A percentile compares a stretch with the other conserved stretches of the same genome.
phyloP scores from a whole-genome alignment of 2,797 vertebrate genomes.

The Silurus lanzhouensis region DNA sequence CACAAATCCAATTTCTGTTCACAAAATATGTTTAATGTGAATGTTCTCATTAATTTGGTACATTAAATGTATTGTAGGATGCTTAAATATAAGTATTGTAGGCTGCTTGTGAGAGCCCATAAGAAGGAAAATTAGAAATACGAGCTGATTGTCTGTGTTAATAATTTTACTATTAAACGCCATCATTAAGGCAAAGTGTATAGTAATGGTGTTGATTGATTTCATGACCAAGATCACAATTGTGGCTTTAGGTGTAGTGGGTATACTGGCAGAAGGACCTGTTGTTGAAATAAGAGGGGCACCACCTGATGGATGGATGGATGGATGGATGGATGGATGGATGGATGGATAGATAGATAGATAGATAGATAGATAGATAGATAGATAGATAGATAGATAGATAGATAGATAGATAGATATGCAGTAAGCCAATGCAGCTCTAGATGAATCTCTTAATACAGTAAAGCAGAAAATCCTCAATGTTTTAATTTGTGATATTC shows the following conservation, averaged over 20 bases:
- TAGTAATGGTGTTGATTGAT: background rate
- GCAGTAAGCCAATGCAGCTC: background rate
- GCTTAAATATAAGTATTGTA: background rate
- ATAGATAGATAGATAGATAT: constrained; percentile 13
- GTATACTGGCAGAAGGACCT: constrained; percentile 1
- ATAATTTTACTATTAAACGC: background rate
- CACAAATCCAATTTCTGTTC: background rate
- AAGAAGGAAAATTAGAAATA: background rate
- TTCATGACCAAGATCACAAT: background rate
- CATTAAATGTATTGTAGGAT: background rate
- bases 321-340: background rate
- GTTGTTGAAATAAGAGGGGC: constrained; percentile 10
- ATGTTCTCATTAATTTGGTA: no score
- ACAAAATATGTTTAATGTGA: no score
- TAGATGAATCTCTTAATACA: background rate
- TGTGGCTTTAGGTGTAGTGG: background rate
- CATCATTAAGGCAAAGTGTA: background rate
- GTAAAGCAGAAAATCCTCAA: background rate
- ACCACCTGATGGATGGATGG: background rate
- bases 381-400: constrained; percentile 10
- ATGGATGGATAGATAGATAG: background rate
- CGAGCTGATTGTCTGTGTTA: no score
- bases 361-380: background rate
- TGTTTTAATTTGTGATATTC: background rate
- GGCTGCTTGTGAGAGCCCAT: background rate